These are phyloP conservation scores for Pempheris klunzingeri DNA, from an alignment of 2,797 vertebrate genomes.

Conservation along the genomic window DNA sequence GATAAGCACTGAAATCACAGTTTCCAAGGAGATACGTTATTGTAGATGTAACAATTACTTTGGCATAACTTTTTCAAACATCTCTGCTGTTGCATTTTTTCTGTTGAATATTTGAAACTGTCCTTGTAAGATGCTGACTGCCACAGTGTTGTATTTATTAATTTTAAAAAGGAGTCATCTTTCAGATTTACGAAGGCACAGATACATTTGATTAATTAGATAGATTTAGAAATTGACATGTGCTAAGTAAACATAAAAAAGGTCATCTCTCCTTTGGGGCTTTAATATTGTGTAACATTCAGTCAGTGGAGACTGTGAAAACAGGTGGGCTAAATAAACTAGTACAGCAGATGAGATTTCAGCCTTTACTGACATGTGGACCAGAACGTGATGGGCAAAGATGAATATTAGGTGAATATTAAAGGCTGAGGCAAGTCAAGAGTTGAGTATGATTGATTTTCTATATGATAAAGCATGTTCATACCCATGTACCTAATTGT, in stretches of 20 bases:
- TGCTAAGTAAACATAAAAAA: neutral
- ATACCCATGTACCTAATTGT: neutral
- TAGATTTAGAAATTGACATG: no score
- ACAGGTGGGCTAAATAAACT: slow-evolving; percentile 1
- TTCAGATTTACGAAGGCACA: no score
- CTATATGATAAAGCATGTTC: neutral
- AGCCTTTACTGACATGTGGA: neutral
- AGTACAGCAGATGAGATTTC: slow-evolving; percentile 26
- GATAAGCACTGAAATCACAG: no score
- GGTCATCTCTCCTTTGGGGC: neutral
- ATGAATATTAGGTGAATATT: neutral
- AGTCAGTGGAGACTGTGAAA: slow-evolving; percentile 26
- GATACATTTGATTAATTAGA: no score
- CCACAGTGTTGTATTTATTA: neutral
- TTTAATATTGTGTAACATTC: slow-evolving; percentile 20
- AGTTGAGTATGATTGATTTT: neutral
- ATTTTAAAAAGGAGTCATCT: neutral
- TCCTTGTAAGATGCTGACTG: no score
- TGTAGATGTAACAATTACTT: no score
- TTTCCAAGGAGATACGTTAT: neutral
- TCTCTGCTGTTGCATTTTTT: no score
- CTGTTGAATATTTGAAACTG: no score
- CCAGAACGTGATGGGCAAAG: neutral
- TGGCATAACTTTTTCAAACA: no score
- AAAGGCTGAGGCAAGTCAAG: neutral